Evolutionary conservation across 2,797 vertebrate genomes (phyloP).

Genomic region (Sternarchorhynchus goeldii): DNA sequence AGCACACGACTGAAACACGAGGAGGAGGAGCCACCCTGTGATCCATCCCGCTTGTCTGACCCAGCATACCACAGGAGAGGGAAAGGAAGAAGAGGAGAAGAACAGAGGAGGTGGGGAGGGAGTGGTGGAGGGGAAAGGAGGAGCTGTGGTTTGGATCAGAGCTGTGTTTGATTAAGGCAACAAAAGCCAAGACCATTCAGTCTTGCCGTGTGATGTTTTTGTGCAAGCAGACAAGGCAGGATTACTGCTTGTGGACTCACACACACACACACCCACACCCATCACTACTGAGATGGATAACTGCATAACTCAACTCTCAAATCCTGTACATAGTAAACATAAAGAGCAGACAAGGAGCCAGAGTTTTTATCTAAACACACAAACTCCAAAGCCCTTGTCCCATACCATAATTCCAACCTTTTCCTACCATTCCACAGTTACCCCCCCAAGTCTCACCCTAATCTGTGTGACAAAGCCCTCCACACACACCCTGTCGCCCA

Average conservation of each 20-base stretch:
- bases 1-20: no score
- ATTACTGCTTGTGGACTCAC: neutral
- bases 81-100: neutral
- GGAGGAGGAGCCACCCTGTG: no score
- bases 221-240: slow-evolving; percentile 36
- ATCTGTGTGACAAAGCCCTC: slow-evolving; percentile 12
- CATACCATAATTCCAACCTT: no score
- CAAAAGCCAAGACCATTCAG: slow-evolving; percentile 28
- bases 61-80: neutral
- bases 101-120: neutral
- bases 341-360: neutral
- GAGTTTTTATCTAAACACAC: no score
- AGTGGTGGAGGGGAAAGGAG: neutral
- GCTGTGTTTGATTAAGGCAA: slow-evolving; percentile 42
- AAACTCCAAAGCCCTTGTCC: neutral
- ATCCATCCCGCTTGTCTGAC: no score
- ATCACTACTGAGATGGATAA: neutral
- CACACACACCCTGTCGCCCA: neutral
- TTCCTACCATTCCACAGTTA: slow-evolving; percentile 6
- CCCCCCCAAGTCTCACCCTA: neutral
- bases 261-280: neutral
- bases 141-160: slow-evolving; percentile 1
- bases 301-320: no score
- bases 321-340: neutral
- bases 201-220: slow-evolving; percentile 35